A percentile compares a stretch with the other conserved stretches of the same genome.
phyloP scores from a whole-genome alignment of 2,797 vertebrate species.

The Luscinia luscinia region DNA sequence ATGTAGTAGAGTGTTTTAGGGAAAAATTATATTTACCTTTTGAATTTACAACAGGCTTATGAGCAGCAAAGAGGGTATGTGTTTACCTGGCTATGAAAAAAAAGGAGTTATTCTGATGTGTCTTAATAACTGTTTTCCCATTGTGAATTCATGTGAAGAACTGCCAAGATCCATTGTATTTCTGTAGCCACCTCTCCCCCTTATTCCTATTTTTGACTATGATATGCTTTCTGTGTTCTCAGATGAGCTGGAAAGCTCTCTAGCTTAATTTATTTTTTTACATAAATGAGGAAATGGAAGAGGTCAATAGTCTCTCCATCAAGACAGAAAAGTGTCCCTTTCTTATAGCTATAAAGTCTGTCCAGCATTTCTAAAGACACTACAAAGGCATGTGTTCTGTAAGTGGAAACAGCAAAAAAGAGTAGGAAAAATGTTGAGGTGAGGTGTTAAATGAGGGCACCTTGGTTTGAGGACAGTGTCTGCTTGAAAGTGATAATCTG shows the following conservation, averaged over 20 bases:
- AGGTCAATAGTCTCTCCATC: background rate
- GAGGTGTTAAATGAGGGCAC: background rate
- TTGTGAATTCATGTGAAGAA: background rate
- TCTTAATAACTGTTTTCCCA: background rate
- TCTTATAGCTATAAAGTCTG: background rate
- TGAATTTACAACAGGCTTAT: background rate
- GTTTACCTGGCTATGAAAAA: background rate
- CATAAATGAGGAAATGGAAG: background rate
- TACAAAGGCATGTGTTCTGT: background rate
- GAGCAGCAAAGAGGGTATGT: background rate
- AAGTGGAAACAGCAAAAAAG: background rate
- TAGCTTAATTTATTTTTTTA: background rate
- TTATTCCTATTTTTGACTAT: background rate
- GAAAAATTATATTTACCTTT: background rate
- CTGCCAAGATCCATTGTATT: background rate
- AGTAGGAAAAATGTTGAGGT: background rate
- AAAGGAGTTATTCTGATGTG: background rate
- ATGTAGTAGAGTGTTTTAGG: background rate
- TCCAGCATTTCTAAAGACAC: background rate
- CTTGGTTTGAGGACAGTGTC: background rate
- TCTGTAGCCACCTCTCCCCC: rapidly evolving
- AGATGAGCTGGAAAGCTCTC: background rate
- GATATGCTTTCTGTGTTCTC: background rate
- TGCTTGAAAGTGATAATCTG: background rate
- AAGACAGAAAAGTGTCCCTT: background rate